Conservation (phyloP, 1,140 invertebrate genomes). For the Octopus sinensis region DNA sequence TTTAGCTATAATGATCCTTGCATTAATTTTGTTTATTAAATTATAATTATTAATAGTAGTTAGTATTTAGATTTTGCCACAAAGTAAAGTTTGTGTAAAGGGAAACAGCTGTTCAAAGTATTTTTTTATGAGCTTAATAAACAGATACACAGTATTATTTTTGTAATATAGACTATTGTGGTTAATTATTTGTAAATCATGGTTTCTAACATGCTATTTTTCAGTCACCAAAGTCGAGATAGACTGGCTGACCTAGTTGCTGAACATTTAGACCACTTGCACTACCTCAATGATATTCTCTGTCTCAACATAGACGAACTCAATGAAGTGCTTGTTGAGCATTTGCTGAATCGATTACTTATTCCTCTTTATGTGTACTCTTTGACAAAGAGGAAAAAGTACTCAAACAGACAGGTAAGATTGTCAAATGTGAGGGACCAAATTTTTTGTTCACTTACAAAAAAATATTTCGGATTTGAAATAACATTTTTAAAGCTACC, state of each 20-base stretch:
- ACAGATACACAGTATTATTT: no score
- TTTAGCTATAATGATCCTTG: no score
- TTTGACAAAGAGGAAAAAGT: slow-evolving; percentile 59
- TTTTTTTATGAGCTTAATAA: no score
- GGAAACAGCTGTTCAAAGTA: no score
- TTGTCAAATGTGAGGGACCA: not conserved
- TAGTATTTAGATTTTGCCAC: no score
- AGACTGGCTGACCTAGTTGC: slow-evolving; percentile 90
- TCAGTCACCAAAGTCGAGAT: slow-evolving; percentile 82
- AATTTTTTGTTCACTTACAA: no score
- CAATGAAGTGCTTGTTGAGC: slow-evolving; percentile 93
- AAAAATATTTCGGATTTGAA: no score
- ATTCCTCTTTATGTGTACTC: slow-evolving; percentile 94
- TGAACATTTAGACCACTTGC: slow-evolving; percentile 94
- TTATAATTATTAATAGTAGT: no score
- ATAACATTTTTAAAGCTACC: no score
- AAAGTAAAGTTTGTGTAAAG: no score
- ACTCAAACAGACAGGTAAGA: slow-evolving; percentile 36
- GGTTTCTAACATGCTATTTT: slow-evolving; percentile 44
- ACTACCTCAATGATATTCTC: slow-evolving; percentile 97
- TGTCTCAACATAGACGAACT: slow-evolving; percentile 86
- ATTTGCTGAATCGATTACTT: slow-evolving; percentile 87
- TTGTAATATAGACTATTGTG: no score
- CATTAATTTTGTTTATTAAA: no score
- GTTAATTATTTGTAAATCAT: not conserved